Evolutionary conservation across 2,888 invertebrate genomes (phyloP).

Genomic region (Acanthosepion lycidas): DNA sequence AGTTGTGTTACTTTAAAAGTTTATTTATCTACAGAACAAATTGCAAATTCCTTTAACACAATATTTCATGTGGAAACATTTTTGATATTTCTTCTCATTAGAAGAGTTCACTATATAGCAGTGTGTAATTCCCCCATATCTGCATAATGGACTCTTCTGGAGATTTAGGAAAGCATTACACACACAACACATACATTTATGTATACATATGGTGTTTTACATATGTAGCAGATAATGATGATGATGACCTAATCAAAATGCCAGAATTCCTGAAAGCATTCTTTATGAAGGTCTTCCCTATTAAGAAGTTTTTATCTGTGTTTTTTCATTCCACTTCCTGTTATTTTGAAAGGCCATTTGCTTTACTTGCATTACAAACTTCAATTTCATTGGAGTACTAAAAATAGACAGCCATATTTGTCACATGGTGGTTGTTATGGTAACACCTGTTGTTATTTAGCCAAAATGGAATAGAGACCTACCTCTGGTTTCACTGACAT

Average conservation of each 20-base stretch:
- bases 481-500: not conserved
- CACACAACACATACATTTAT: no score
- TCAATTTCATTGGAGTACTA: not conserved
- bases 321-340: not conserved
- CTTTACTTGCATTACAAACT: not conserved
- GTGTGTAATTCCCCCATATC: no score
- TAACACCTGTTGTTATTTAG: conserved; percentile 6
- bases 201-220: no score
- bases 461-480: not conserved
- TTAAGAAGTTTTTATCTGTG: not conserved
- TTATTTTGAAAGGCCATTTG: not conserved
- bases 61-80: no score
- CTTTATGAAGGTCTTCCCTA: not conserved
- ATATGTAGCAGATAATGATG: not conserved
- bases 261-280: not conserved
- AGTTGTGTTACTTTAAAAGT: no score
- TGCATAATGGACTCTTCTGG: no score
- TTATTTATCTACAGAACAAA: no score
- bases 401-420: conserved; percentile 9
- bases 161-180: no score
- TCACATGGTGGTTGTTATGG: conserved; percentile 33
- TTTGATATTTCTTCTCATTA: no score
- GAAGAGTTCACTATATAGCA: no score
- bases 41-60: no score
- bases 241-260: not conserved